Percentiles rank a stretch among this genome's conserved stretches.
phyloP scores from a whole-genome alignment of 2,888 invertebrate species.

The Synergus itoensis region DNA sequence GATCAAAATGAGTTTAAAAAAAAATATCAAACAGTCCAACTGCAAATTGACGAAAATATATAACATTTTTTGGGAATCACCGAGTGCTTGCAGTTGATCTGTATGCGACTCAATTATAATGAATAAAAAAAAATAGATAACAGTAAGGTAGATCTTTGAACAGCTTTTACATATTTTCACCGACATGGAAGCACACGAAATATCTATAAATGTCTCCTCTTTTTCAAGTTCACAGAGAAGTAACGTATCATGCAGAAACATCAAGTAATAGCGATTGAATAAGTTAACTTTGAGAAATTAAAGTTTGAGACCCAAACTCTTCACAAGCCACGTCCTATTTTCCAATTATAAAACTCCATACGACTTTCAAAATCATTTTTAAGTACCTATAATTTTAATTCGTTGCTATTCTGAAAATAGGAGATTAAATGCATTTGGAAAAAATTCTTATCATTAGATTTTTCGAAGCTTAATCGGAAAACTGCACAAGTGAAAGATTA shows the following conservation, averaged over 20 bases:
- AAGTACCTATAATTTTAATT: slow-evolving; percentile 6
- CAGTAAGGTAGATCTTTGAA: slow-evolving; percentile 12
- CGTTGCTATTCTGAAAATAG: background rate
- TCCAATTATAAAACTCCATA: background rate
- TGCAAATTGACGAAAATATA: slow-evolving; percentile 13
- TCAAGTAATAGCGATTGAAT: slow-evolving; percentile 50
- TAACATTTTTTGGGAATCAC: slow-evolving; percentile 9
- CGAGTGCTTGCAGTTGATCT: slow-evolving; percentile 4
- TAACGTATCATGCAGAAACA: slow-evolving; percentile 58
- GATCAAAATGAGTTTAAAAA: slow-evolving; percentile 20
- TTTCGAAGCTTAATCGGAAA: background rate
- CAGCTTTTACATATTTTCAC: slow-evolving; percentile 31
- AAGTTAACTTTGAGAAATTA: slow-evolving; percentile 38
- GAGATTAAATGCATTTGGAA: background rate
- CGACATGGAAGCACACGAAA: slow-evolving; percentile 72
- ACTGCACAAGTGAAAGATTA: background rate
- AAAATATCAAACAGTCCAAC: slow-evolving; percentile 19
- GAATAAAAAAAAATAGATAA: slow-evolving; percentile 21
- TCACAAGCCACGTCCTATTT: background rate
- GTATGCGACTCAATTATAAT: slow-evolving; percentile 14
- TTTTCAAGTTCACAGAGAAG: slow-evolving; percentile 56
- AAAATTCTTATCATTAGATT: background rate
- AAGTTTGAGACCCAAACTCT: slow-evolving; percentile 61
- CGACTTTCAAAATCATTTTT: slow-evolving; percentile 43
- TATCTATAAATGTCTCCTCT: slow-evolving; percentile 60